phyloP scores from a whole-genome alignment of 2,797 vertebrate genomes.

The Esox lucius region DNA sequence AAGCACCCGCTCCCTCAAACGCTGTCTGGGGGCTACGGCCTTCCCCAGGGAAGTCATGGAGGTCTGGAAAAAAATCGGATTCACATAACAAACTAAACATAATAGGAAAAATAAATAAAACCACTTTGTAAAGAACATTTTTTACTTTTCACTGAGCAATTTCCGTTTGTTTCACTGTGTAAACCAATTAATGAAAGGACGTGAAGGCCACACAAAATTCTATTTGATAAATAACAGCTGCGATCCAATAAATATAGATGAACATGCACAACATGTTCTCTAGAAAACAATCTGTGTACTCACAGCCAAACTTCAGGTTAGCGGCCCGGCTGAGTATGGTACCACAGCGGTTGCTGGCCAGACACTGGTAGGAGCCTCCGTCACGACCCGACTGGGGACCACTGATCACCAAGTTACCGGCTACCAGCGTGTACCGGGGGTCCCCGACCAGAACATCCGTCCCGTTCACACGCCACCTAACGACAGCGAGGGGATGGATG shows the following conservation, averaged over 20 bases:
- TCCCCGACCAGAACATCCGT: conserved; percentile 84
- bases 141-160: not conserved
- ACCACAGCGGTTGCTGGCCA: conserved; percentile 89
- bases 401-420: conserved; percentile 90
- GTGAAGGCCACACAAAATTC: not conserved
- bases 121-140: no score
- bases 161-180: not conserved
- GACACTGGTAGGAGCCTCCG: conserved; percentile 90
- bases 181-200: not conserved
- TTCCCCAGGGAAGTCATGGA: conserved; percentile 91
- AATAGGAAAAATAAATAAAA: not conserved
- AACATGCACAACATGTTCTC: no score
- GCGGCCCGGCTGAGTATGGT: conserved; percentile 90
- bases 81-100: not conserved
- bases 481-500: not conserved
- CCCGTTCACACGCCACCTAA: conserved; percentile 94
- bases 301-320: conserved; percentile 93
- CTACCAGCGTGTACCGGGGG: conserved; percentile 84
- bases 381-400: conserved; percentile 81
- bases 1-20: conserved; percentile 85
- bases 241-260: not conserved
- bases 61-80: conserved; percentile 71
- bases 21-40: conserved; percentile 85
- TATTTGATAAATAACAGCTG: not conserved
- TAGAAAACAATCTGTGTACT: conserved; percentile 59